These are phyloP conservation scores for Neosalanx taihuensis DNA, from an alignment of 2,797 vertebrate species.

Conservation along the genomic window DNA sequence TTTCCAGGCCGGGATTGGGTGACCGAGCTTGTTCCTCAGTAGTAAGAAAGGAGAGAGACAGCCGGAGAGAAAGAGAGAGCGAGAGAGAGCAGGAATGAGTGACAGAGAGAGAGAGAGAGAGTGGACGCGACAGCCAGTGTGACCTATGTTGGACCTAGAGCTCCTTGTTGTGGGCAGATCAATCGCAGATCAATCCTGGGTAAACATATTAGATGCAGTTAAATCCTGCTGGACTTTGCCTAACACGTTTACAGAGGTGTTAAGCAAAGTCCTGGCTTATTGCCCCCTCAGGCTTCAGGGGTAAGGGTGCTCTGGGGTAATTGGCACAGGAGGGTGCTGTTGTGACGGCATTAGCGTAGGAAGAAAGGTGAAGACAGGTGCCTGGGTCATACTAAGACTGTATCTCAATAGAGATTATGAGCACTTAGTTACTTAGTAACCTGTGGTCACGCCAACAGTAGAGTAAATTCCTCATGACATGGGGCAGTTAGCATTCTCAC, in stretches of 20 bases:
- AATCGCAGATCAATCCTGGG: slow-evolving; percentile 18
- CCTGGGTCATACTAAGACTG: slow-evolving; percentile 41
- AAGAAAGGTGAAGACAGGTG: slow-evolving; percentile 27
- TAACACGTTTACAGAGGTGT: slow-evolving; percentile 68
- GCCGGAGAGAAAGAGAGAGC: slow-evolving; percentile 28
- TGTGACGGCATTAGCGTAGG: slow-evolving; percentile 47
- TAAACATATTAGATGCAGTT: slow-evolving; percentile 75
- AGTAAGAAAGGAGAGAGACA: neutral
- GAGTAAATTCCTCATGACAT: slow-evolving; percentile 25
- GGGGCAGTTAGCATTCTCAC: neutral
- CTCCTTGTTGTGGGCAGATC: slow-evolving; percentile 50
- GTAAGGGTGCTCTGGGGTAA: slow-evolving; percentile 51
- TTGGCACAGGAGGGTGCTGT: slow-evolving; percentile 57
- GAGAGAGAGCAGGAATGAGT: slow-evolving; percentile 33
- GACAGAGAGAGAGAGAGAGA: slow-evolving; percentile 22
- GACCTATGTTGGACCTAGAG: slow-evolving; percentile 52
- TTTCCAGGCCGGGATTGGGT: slow-evolving; percentile 45
- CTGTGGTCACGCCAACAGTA: slow-evolving; percentile 31
- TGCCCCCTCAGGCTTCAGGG: slow-evolving; percentile 48
- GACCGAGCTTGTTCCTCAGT: slow-evolving; percentile 47
- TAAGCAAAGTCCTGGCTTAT: slow-evolving; percentile 73
- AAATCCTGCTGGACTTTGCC: slow-evolving; percentile 71
- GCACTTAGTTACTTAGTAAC: slow-evolving; percentile 22
- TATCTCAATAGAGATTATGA: slow-evolving; percentile 35
- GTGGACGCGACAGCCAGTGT: slow-evolving; percentile 47